Base-by-base conservation (phyloP, 2,113 vertebrate genomes). In the Sinocyclocheilus rhinocerous region DNA sequence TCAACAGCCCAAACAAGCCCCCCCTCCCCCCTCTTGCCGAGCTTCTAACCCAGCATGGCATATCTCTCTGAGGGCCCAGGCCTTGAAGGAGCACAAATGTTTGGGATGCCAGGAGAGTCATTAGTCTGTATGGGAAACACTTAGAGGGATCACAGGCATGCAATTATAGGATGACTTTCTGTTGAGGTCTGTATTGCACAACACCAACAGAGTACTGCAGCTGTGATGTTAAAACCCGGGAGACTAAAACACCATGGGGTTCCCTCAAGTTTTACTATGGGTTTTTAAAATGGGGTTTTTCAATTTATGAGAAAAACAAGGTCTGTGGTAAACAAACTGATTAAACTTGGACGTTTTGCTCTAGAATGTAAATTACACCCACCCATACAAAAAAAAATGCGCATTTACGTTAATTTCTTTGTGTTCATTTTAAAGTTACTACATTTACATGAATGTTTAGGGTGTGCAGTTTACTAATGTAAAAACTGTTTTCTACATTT, bases 11-110 rank as follows among this genome's bases (percentile, higher is more conserved):
- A 15, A 77, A 84, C 42, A 67, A 50, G 26, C 45, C 20, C 50
- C 12, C 42, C 61, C n/a, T n/a, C 22, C 52, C 20, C 50, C 16
- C 42, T 52, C 84, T 90, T 33, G 86, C 91, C 0, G 85, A 85
- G 8, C 87, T 77, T 69, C 77, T 90, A 33, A 87, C 83, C 67
- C 73, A 83, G 86, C 24, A 81, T 39, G 88, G 83, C 55, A 83
- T 85, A 83, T 85, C 57, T 4, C 22, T 20, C 39, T 83, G 48
- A 84, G 83, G 0, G 73, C 89, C 83, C 81, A 88, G 80, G 87
- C 87, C 50, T 84, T 90, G 81, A 90, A 89, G 61, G 73, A 88
- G 76, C 33, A 84, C 45, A 48, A 83, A 87, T 48, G 24, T 7
- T 33, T 10, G 63, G 81, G 33, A 48, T 76, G 67, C 65, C 84